These are phyloP conservation scores for Neria commutata DNA, from an alignment of 2,888 invertebrate species.

Conservation along the genomic window DNA sequence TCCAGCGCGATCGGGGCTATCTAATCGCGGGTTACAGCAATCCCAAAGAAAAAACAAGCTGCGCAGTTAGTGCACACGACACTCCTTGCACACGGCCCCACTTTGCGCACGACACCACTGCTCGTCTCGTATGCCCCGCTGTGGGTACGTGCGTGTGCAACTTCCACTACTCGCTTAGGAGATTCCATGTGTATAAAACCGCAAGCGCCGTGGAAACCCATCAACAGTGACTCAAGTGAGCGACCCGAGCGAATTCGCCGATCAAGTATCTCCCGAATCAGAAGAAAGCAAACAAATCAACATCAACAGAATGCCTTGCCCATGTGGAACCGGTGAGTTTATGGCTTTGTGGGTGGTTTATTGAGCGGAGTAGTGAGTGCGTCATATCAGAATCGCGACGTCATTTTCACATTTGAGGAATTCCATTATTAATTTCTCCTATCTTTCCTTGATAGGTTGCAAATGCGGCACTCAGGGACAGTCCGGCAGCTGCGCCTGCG, in stretches of 20 bases:
- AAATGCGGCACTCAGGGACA: conserved; percentile 19
- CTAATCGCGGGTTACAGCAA: too few species aligned
- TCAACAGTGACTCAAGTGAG: conserved; percentile 23
- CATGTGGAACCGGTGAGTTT: conserved; percentile 21
- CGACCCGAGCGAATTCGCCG: background rate
- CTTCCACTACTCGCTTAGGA: background rate
- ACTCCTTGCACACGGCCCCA: background rate
- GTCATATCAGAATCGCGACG: background rate
- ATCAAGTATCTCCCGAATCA: background rate
- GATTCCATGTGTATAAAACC: conserved; percentile 18
- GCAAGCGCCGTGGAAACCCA: conserved; percentile 11
- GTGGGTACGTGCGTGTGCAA: too few species aligned
- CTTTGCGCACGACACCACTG: conserved; percentile 19
- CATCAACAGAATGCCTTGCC: conserved; percentile 19
- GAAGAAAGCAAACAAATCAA: conserved; percentile 17
- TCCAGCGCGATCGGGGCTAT: too few species aligned
- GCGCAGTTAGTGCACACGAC: background rate
- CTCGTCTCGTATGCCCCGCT: too few species aligned
- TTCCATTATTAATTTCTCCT: background rate
- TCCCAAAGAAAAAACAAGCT: too few species aligned
- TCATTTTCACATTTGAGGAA: background rate
- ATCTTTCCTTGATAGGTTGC: conserved; percentile 18
- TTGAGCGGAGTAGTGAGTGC: background rate
- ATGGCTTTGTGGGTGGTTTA: background rate
- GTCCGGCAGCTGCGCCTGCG: conserved; percentile 14